These are phyloP conservation scores for Diabrotica undecimpunctata DNA, from an alignment of 1,140 invertebrate genomes.

Conservation along the genomic window DNA sequence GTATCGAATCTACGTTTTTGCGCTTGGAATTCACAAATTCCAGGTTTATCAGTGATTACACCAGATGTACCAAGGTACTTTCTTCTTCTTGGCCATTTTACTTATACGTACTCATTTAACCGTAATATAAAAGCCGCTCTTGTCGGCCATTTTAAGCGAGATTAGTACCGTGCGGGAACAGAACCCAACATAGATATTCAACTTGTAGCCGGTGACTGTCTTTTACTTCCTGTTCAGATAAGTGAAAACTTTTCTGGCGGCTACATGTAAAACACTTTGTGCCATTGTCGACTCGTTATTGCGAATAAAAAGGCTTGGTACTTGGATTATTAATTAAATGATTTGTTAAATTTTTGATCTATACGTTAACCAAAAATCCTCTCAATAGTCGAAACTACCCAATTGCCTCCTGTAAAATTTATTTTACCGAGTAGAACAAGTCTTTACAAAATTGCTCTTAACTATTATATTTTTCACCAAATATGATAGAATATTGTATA, in stretches of 20 bases:
- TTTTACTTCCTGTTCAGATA: constrained; percentile 17
- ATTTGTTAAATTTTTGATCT: too few relatives aligned
- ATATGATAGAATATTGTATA: too few relatives aligned
- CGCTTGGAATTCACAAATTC: background rate
- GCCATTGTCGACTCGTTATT: background rate
- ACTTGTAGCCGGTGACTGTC: constrained; percentile 6
- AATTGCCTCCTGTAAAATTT: too few relatives aligned
- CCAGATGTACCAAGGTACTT: background rate
- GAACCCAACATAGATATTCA: constrained; percentile 20
- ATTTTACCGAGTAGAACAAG: too few relatives aligned
- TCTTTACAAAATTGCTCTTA: too few relatives aligned
- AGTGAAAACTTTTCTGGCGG: constrained; percentile 16
- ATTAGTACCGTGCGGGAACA: constrained; percentile 5
- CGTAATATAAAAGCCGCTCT: background rate
- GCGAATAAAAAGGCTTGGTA: too few relatives aligned
- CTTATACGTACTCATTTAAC: background rate
- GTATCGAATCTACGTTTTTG: background rate
- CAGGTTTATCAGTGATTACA: background rate
- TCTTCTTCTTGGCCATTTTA: background rate
- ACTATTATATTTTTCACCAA: too few relatives aligned
- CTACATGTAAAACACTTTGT: constrained; percentile 1
- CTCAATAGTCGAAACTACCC: too few relatives aligned
- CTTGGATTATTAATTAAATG: too few relatives aligned
- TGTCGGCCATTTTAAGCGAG: constrained; percentile 7
- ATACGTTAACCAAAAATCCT: too few relatives aligned